A percentile compares a stretch with the other conserved stretches of the same genome.
phyloP scores from a whole-genome alignment of 92 coral and sea anemone genomes.

The Porites rus region DNA sequence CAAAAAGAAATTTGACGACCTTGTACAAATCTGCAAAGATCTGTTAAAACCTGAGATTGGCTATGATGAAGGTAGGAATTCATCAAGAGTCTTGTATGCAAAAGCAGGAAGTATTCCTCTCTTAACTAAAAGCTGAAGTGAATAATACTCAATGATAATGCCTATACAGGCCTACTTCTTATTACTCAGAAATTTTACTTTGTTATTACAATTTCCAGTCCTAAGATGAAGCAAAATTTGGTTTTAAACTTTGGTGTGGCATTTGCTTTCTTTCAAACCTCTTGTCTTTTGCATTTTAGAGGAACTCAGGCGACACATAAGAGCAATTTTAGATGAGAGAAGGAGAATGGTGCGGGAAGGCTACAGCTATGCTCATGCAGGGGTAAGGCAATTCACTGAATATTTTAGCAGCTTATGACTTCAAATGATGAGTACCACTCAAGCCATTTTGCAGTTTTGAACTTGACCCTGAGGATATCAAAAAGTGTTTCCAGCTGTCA shows the following conservation, averaged over 20 bases:
- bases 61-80: slow-evolving; percentile 67
- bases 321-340: slow-evolving; percentile 66
- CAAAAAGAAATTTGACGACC: slow-evolving; percentile 39
- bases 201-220: no score
- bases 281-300: neutral
- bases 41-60: slow-evolving; percentile 60
- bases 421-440: neutral
- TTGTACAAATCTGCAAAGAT: slow-evolving; percentile 24
- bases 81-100: neutral
- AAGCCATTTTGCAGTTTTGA: neutral
- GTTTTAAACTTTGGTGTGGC: neutral
- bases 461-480: slow-evolving; percentile 1
- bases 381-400: slow-evolving; percentile 11
- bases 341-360: slow-evolving; percentile 71
- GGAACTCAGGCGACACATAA: slow-evolving; percentile 53
- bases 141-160: no score
- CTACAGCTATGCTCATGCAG: slow-evolving; percentile 40
- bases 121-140: no score
- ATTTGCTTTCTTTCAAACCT: neutral
- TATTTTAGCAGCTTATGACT: slow-evolving; percentile 3
- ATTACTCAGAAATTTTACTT: no score
- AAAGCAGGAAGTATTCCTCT: no score
- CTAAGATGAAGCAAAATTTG: no score
- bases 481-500: neutral
- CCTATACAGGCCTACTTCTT: no score